A percentile compares a stretch with the other conserved stretches of the same genome.
Conservation (phyloP, 2,113 vertebrate genomes). For the Meles meles region DNA sequence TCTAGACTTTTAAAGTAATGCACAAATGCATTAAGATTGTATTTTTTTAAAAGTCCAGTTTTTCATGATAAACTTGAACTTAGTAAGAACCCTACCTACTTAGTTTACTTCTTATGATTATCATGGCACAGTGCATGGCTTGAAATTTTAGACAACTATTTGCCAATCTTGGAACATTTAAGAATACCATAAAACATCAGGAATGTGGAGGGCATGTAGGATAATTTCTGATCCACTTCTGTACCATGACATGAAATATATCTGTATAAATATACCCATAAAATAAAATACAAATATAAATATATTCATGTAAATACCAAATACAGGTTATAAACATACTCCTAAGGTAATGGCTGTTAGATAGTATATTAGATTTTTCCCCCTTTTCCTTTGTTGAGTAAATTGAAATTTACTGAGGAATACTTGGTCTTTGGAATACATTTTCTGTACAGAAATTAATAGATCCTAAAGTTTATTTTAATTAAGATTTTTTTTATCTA, state of each 20-base stretch:
- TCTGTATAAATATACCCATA: not conserved
- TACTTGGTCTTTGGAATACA: not conserved
- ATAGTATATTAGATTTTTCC: not conserved
- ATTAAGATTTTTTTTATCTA: not conserved
- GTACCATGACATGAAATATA: not conserved
- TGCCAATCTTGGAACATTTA: not conserved
- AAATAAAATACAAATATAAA: not conserved
- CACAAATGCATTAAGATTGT: not conserved
- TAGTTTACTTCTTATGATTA: not conserved
- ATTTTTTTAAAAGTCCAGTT: not conserved
- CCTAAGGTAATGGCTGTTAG: not conserved
- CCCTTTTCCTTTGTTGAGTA: not conserved
- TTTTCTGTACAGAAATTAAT: not conserved
- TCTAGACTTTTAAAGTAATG: not conserved
- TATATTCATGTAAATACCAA: not conserved
- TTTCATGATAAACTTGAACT: not conserved
- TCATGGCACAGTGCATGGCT: not conserved
- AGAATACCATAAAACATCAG: not conserved
- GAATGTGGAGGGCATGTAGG: not conserved
- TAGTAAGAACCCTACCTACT: not conserved
- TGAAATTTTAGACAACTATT: not conserved
- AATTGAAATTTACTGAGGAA: not conserved
- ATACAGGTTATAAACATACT: not conserved
- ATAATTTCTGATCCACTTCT: not conserved
- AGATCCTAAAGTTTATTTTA: not conserved